A percentile compares a stretch with the other conserved stretches of the same genome.
phyloP scores from a whole-genome alignment of 2,797 vertebrate genomes.

The Calcarius lapponicus region DNA sequence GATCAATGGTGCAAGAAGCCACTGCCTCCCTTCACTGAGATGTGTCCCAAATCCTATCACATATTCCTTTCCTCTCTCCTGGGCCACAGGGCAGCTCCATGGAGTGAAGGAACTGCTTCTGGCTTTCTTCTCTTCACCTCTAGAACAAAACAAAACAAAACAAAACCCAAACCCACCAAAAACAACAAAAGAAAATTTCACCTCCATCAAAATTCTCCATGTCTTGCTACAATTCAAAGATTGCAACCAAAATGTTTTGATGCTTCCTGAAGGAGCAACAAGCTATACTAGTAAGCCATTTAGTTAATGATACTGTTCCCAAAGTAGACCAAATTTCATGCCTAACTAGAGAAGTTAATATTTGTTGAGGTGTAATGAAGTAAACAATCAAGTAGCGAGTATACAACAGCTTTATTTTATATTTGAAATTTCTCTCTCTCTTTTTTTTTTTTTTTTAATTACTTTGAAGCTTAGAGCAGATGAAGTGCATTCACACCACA shows the following conservation, averaged over 20 bases:
- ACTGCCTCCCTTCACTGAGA: background rate
- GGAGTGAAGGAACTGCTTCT: background rate
- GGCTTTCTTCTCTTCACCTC: background rate
- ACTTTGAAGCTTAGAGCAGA: background rate
- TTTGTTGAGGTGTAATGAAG: background rate
- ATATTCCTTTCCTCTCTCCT: background rate
- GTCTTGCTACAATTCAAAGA: background rate
- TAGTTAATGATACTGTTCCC: conserved; percentile 4
- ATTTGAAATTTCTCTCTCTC: background rate
- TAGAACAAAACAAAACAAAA: background rate
- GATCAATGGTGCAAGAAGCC: background rate
- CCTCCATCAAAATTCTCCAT: background rate
- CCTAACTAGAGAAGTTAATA: conserved; percentile 36
- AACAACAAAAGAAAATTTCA: background rate
- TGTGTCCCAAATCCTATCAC: background rate
- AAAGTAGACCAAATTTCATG: background rate
- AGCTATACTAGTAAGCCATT: background rate
- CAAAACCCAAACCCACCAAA: background rate
- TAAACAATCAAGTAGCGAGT: background rate
- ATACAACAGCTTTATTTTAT: background rate
- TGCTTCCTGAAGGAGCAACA: background rate
- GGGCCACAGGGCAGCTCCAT: background rate
- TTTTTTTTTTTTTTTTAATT: background rate
- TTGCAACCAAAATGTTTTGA: background rate
- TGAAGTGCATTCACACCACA: rapidly evolving